Evolutionary conservation across 2,113 vertebrate species (phyloP).

Genomic region (Semnopithecus entellus): DNA sequence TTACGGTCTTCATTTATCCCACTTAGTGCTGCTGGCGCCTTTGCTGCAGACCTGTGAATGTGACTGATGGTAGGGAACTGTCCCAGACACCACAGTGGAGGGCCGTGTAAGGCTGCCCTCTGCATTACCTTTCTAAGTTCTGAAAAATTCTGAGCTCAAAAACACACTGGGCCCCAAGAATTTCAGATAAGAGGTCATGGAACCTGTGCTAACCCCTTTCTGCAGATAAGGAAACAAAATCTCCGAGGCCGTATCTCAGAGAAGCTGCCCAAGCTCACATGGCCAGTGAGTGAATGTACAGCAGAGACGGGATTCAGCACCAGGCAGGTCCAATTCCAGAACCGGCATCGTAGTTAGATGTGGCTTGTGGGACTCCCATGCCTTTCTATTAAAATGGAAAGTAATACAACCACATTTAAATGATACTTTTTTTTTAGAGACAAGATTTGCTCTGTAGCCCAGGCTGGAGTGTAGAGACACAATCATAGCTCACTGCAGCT

Average conservation of each 20-base stretch:
- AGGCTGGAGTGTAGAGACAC: too few relatives aligned
- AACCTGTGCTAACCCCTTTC: not conserved
- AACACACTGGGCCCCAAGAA: not conserved
- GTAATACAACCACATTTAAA: not conserved
- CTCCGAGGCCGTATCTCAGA: not conserved
- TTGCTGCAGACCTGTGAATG: fast-evolving
- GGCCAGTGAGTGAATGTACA: fast-evolving
- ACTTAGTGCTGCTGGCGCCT: fast-evolving
- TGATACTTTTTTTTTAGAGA: too few relatives aligned
- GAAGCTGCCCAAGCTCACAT: not conserved
- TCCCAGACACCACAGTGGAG: not conserved
- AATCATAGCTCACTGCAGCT: too few relatives aligned
- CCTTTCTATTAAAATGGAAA: not conserved
- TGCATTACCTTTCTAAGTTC: not conserved
- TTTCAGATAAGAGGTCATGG: not conserved
- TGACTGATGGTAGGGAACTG: fast-evolving
- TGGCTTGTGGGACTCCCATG: too few relatives aligned
- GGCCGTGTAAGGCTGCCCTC: fast-evolving
- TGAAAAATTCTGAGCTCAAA: not conserved
- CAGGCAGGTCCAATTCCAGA: not conserved
- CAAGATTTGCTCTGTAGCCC: too few relatives aligned
- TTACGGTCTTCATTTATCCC: not conserved
- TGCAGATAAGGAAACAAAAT: not conserved
- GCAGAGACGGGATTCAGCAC: fast-evolving
- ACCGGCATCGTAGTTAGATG: fast-evolving